phyloP scores from a whole-genome alignment of 2,888 invertebrate species.

The Ecliptopera silaceata region DNA sequence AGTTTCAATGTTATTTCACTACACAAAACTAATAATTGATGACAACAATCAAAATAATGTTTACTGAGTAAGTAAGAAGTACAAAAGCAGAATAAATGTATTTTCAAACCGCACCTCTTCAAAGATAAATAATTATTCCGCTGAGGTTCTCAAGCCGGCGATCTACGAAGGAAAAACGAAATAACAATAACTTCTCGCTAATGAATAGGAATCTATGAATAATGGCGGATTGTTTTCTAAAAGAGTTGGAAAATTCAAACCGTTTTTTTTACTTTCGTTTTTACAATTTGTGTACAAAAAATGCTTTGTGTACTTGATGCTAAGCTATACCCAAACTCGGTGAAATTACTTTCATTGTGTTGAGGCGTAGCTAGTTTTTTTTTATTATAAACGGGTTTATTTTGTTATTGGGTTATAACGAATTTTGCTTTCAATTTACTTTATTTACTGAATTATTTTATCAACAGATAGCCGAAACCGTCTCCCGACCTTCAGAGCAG shows the following conservation, averaged over 20 bases:
- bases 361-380: no score
- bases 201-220: slow-evolving; percentile 55
- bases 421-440: slow-evolving; percentile 5
- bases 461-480: slow-evolving; percentile 69
- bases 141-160: slow-evolving; percentile 27
- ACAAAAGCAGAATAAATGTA: slow-evolving; percentile 8
- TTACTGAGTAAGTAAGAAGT: slow-evolving; percentile 81
- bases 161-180: slow-evolving; percentile 39
- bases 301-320: no score
- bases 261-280: background rate
- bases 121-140: slow-evolving; percentile 22
- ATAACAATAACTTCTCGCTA: slow-evolving; percentile 42
- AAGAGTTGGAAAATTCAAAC: background rate
- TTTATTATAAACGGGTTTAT: slow-evolving; percentile 28
- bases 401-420: background rate
- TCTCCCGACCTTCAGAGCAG: slow-evolving; percentile 61
- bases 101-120: slow-evolving; percentile 23
- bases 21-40: no score
- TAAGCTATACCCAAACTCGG: no score
- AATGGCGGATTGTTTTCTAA: slow-evolving; percentile 52
- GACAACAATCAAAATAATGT: no score
- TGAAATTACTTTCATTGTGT: no score
- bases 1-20: no score
- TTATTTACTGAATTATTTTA: background rate
- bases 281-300: no score